Conservation (phyloP, 2,888 invertebrate species). For the Drosophila lutescens region DNA sequence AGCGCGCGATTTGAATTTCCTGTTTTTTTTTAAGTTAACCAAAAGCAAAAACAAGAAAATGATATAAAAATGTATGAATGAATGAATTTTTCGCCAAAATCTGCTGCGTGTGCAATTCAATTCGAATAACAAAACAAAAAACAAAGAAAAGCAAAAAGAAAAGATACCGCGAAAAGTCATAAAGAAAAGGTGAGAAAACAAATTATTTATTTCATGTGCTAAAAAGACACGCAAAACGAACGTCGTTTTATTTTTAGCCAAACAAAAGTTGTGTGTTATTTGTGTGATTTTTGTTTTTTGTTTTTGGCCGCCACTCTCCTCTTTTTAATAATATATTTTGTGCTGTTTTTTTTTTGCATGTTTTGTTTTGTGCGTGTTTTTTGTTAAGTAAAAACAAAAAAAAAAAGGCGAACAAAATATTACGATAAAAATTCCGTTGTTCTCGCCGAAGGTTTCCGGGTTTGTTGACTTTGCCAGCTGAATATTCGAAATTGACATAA, state of each 20-base stretch:
- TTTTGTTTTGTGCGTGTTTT: conserved; percentile 34
- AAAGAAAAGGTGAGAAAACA: conserved; percentile 68
- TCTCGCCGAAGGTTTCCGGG: conserved; percentile 74
- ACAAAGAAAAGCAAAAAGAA: conserved; percentile 14
- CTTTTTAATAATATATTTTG: conserved; percentile 17
- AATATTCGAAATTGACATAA: conserved; percentile 54
- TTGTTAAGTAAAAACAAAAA: conserved; percentile 5
- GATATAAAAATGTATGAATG: conserved; percentile 27
- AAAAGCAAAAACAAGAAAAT: conserved; percentile 16
- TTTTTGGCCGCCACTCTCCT: conserved; percentile 3
- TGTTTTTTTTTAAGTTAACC: conserved; percentile 20
- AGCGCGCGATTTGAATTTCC: conserved; percentile 60
- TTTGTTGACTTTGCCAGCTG: conserved; percentile 74
- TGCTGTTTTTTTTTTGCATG: conserved; percentile 19
- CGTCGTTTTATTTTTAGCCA: conserved; percentile 60
- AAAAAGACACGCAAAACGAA: conserved; percentile 38
- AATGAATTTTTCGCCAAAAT: conserved; percentile 18
- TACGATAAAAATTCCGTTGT: conserved; percentile 68
- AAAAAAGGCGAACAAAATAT: conserved; percentile 47
- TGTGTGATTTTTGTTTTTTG: conserved; percentile 35
- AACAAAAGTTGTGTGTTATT: conserved; percentile 44
- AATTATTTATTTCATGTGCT: conserved; percentile 60
- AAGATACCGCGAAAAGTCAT: conserved; percentile 47
- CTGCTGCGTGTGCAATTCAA: conserved; percentile 33
- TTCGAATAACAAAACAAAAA: conserved; percentile 41